Base-by-base conservation (phyloP, 2,797 vertebrate species). In the Centropyge bicolor region DNA sequence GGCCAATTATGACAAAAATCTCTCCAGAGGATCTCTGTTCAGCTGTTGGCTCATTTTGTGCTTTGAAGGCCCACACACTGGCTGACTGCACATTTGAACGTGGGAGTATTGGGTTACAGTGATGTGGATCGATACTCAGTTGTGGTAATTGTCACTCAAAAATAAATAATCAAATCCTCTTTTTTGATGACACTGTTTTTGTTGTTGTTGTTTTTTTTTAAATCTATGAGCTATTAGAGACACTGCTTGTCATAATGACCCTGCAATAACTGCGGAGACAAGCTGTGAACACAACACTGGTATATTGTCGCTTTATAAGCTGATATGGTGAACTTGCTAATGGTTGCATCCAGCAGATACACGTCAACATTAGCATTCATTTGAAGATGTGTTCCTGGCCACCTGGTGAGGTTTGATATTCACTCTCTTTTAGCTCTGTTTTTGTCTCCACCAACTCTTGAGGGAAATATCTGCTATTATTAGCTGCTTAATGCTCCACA, bases 1-100 rank as follows among this genome's bases (percentile, higher is more conserved):
- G 52, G 78, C 69, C 81, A 83, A 82, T 88, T 85, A 81, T 84
- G 77, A 83, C 59, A 81, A 72, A 87, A 86, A 76, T 83, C 48
- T 87, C 71, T 65, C 69, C 13, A 31, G 80, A 80, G 67, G 46
- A 74, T 84, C 56, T 76, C 51, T 82, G 62, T 83, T 85, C 79
- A 80, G 82, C 19, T 75, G 45, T 70, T 79, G 71, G 54, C 60
- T 86, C 54, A 11, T 70, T 85, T 71, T 71, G 61, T 77, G 62
- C 68, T 85, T 82, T 86, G 76, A 81, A 83, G 20, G 72, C 74
- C 60, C 38, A 63, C 81, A 74, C 67, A 49, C 70, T 75, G 41
- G 41, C 45, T 60, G 35, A 76, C 43, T 78, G 52, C 70, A 63
- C 48, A 61, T 76, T 74, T 63, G 70, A 74, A 78, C 68, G 48